These are phyloP conservation scores for Gymnopithys bicolor DNA, from an alignment of 2,797 vertebrate species.

Conservation along the genomic window DNA sequence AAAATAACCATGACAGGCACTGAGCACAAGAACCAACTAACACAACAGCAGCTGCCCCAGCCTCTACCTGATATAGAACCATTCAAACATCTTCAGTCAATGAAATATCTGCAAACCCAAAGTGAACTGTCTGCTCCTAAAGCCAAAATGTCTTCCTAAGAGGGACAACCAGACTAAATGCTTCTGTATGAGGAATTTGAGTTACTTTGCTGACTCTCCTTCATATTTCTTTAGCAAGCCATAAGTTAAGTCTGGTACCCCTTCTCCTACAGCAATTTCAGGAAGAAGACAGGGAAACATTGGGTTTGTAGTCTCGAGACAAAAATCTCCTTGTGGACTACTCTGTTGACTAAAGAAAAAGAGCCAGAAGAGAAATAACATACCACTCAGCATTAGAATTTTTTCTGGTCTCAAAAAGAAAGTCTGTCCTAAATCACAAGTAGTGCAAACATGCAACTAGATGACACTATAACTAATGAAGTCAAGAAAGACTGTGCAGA, in stretches of 20 bases:
- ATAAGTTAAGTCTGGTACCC: not conserved
- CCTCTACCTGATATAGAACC: not conserved
- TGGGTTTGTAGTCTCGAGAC: not conserved
- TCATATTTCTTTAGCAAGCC: not conserved
- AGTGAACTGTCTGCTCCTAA: not conserved
- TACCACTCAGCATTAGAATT: not conserved
- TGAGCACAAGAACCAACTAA: not conserved
- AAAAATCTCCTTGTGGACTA: not conserved
- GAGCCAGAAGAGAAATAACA: not conserved
- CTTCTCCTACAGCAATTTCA: not conserved
- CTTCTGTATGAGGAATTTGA: not conserved
- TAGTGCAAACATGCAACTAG: not conserved
- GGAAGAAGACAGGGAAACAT: not conserved
- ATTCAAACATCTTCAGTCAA: not conserved
- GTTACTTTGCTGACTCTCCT: not conserved
- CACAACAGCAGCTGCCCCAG: not conserved
- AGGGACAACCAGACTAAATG: not conserved
- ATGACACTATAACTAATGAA: not conserved
- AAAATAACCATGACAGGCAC: not conserved
- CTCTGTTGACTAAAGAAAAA: not conserved
- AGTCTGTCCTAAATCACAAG: not conserved
- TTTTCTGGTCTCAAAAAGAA: not conserved
- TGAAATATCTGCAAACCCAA: not conserved
- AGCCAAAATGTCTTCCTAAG: not conserved
- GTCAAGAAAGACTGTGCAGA: not conserved